These are phyloP conservation scores for Emydura subglobosa DNA, from an alignment of 2,113 vertebrate genomes.

Conservation along the genomic window DNA sequence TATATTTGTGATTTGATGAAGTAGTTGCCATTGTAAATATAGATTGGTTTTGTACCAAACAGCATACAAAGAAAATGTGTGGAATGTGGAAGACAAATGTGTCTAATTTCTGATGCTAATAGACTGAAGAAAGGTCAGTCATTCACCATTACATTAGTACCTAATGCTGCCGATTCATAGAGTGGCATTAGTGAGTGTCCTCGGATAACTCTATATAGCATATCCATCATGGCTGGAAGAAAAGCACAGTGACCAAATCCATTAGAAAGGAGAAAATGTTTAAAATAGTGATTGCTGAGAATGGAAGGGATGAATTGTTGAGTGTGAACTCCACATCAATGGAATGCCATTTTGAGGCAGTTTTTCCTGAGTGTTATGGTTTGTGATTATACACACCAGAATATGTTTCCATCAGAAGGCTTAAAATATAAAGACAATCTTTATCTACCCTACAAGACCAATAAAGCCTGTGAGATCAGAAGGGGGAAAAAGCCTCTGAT, in stretches of 20 bases:
- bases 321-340: not conserved
- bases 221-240: not conserved
- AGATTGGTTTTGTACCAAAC: not conserved
- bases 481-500: not conserved
- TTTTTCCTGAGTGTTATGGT: not conserved
- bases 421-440: not conserved
- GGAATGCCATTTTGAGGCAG: not conserved
- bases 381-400: not conserved
- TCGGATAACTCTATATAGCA: not conserved
- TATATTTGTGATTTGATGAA: not conserved
- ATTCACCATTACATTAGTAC: not conserved
- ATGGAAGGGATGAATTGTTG: not conserved
- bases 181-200: fast-evolving
- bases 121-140: not conserved
- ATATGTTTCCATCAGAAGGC: not conserved
- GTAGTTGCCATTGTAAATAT: not conserved
- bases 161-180: not conserved
- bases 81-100: not conserved
- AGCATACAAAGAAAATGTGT: not conserved
- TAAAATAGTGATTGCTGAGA: not conserved
- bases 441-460: not conserved
- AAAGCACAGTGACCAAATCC: not conserved
- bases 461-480: fast-evolving
- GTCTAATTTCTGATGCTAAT: fast-evolving
- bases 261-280: fast-evolving